Evolutionary conservation across 2,888 invertebrate species (phyloP).

Genomic region (Mythimna albipuncta): DNA sequence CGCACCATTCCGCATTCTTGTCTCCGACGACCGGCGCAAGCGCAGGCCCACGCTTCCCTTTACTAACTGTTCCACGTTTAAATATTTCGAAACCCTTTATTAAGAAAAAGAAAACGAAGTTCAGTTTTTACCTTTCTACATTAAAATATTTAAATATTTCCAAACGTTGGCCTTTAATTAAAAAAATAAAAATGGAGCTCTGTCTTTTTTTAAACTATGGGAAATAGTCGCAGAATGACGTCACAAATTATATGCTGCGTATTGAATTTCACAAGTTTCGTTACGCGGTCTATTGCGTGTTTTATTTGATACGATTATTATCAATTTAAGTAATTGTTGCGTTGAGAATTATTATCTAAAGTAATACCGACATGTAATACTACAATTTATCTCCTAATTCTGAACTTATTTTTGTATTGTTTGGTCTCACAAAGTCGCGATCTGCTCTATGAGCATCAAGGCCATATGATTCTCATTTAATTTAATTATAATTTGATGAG

Average conservation of each 20-base stretch:
- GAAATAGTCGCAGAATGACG: constrained; percentile 31
- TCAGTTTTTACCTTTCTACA: constrained; percentile 15
- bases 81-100: constrained; percentile 37
- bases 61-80: constrained; percentile 43
- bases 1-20: constrained; percentile 82
- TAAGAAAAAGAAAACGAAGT: background rate
- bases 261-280: constrained; percentile 48
- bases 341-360: constrained; percentile 40
- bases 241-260: constrained; percentile 33
- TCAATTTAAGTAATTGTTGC: constrained; percentile 64
- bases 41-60: constrained; percentile 64
- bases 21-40: constrained; percentile 52
- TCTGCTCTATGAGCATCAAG: constrained; percentile 31
- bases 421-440: constrained; percentile 17
- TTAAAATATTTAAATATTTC: constrained; percentile 45
- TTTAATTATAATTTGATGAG: constrained; percentile 18
- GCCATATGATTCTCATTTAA: constrained; percentile 13
- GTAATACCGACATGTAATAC: constrained; percentile 43
- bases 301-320: constrained; percentile 59
- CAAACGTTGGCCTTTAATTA: constrained; percentile 37
- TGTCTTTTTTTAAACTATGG: constrained; percentile 1
- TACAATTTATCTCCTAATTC: constrained; percentile 26
- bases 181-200: background rate
- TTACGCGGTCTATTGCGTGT: constrained; percentile 57
- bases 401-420: constrained; percentile 16